Conservation (phyloP, 2,797 vertebrate species). For the Sebastiscus tertius region DNA sequence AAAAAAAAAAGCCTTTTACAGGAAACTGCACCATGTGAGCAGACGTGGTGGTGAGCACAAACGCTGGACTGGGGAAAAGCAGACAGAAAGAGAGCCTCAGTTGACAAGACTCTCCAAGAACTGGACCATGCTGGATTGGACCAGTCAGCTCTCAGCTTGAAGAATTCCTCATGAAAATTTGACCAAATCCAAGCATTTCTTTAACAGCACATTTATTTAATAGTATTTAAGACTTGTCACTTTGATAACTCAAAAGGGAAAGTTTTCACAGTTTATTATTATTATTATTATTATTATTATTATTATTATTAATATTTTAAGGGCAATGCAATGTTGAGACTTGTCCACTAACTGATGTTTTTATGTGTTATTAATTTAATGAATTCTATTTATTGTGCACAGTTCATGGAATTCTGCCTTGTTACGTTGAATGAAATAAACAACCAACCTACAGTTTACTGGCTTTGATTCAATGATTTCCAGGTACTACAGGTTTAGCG, state of each 20-base stretch:
- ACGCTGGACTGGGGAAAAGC: conserved; percentile 16
- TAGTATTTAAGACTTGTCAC: conserved; percentile 68
- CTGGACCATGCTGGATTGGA: conserved; percentile 41
- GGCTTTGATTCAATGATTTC: conserved; percentile 32
- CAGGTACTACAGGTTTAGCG: not conserved
- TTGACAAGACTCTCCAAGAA: conserved; percentile 26
- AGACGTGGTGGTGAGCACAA: conserved; percentile 41
- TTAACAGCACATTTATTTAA: conserved; percentile 66
- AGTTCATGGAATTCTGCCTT: conserved; percentile 57
- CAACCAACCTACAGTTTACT: conserved; percentile 13
- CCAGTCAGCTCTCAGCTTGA: conserved; percentile 36
- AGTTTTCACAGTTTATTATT: conserved; percentile 50
- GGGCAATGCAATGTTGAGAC: conserved; percentile 55
- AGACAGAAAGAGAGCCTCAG: conserved; percentile 36
- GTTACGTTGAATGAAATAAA: conserved; percentile 69
- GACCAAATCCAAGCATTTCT: conserved; percentile 54
- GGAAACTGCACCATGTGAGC: conserved; percentile 77
- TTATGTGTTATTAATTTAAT: conserved; percentile 77
- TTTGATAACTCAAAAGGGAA: conserved; percentile 76
- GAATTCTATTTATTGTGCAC: conserved; percentile 80
- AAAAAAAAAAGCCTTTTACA: conserved; percentile 65
- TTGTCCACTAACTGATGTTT: conserved; percentile 61
- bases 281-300: conserved; percentile 10
- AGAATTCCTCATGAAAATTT: conserved; percentile 37
- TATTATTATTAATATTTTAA: conserved; percentile 30